A percentile compares a stretch with the other conserved stretches of the same genome.
Conservation (phyloP, 2,113 vertebrate genomes). For the Cyanoramphus novaezelandiae region DNA sequence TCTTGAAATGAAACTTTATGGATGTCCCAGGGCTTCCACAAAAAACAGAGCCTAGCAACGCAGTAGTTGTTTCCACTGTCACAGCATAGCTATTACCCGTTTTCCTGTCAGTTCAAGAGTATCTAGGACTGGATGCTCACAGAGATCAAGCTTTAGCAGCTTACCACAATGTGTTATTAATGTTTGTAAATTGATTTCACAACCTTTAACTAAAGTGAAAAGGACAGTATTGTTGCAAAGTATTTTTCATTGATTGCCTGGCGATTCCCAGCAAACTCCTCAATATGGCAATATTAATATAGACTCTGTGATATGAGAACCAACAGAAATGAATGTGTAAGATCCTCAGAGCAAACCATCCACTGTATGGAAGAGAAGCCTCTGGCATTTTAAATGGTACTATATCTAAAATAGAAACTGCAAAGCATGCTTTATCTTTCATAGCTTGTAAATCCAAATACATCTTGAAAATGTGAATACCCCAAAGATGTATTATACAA, state of each 20-base stretch:
- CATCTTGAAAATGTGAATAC: constrained; percentile 3
- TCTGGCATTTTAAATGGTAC: constrained; percentile 24
- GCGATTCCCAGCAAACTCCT: constrained; percentile 51
- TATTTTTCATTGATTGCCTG: constrained; percentile 45
- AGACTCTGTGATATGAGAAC: constrained; percentile 29
- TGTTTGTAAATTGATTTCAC: constrained; percentile 30
- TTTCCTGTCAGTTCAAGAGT: not conserved
- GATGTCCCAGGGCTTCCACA: not conserved
- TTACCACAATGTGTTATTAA: constrained; percentile 14
- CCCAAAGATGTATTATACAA: constrained; percentile 20
- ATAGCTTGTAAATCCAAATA: constrained; percentile 22
- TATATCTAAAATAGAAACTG: not conserved
- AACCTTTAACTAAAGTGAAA: constrained; percentile 8
- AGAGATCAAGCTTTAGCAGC: not conserved
- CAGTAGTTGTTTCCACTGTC: not conserved
- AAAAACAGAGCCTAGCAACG: not conserved
- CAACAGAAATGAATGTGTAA: constrained; percentile 30
- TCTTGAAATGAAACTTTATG: not conserved
- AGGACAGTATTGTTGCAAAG: not conserved
- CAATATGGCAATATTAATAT: constrained; percentile 26
- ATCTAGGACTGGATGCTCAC: not conserved
- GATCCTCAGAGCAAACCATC: not conserved
- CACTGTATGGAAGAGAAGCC: not conserved
- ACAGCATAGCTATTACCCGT: not conserved
- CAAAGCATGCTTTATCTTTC: not conserved